Base-by-base conservation (phyloP, 2,888 invertebrate species). In the Peribatodes rhomboidaria region DNA sequence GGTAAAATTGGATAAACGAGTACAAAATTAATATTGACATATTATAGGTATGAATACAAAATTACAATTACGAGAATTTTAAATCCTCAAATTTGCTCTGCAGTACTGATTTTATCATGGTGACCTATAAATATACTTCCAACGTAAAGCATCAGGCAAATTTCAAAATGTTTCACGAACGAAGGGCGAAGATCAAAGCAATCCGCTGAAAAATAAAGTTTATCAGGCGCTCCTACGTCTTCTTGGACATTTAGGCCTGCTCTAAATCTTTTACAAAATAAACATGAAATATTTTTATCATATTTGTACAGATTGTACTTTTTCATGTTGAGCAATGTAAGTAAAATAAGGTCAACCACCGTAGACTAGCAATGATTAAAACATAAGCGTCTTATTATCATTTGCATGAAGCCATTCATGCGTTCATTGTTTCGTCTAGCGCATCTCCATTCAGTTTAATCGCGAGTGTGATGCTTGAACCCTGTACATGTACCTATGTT, bases 171-270 rank as follows among this genome's bases (percentile, higher is more conserved):
- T 16, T 54, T 42, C 8, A 39, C 16, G 35, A 9, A 18, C 4
- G 85, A 85, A 80, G 78, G 78, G 79, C 78, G 68, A 80, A 84
- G 80, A 88, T 88, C 82, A 85, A 88, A 88, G 83, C 79, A 73
- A 79, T 86, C 77, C 77, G 79, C 78, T 76, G 80, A 83, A 84
- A 33, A 22, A 42, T 31, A 54, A 41, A 10, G 54, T 85, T 54
- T 42, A 54, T 54, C 8, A 27, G 10, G 11, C 39, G 14, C 53
- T 14, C 31, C 54, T 54, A 22, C n/a, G 33, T 6, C 27, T 27
- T 4, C 27, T 35, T 52, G 20, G 50, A n/a, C 33, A n/a, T 31
- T 33, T 20, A n/a, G 33, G 16, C 7, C 11, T 33, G 49, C 49
- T 16, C 33, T 33, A 33, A n/a, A 49, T 31, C 3, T 13, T 44